Percentiles rank a stretch among this genome's conserved stretches.
Evolutionary conservation across 2,113 vertebrate genomes (phyloP).

Genomic region (Stictonetta naevosa): DNA sequence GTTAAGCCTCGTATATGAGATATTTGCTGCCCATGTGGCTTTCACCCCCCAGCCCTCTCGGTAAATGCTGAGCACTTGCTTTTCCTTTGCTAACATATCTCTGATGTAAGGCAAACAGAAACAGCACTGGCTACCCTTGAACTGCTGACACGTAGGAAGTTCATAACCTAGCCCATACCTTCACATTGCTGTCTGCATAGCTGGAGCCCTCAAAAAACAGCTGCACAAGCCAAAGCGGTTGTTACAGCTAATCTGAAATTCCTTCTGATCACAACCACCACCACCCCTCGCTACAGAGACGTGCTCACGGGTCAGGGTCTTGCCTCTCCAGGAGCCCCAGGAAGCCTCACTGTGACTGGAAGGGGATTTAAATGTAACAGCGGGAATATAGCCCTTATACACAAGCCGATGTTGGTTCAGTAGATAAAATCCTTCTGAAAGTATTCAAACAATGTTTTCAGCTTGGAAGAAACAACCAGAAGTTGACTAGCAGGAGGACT

Average conservation of each 20-base stretch:
- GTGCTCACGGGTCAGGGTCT: not conserved
- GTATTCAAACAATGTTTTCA: not conserved
- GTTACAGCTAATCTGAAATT: not conserved
- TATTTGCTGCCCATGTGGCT: rapidly evolving
- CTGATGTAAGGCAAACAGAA: not conserved
- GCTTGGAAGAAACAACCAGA: constrained; percentile 41
- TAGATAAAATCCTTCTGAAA: constrained; percentile 10
- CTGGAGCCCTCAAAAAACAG: constrained; percentile 31
- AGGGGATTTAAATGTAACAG: not conserved
- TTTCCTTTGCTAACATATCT: not conserved
- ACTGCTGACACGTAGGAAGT: not conserved
- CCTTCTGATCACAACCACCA: not conserved
- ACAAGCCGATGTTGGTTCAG: not conserved
- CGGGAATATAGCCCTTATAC: not conserved
- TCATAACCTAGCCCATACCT: not conserved
- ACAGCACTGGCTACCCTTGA: not conserved
- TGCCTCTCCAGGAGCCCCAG: not conserved
- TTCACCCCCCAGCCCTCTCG: not conserved
- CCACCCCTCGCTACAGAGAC: not conserved
- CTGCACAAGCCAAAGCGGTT: not conserved
- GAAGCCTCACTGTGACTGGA: not conserved
- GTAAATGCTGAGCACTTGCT: not conserved
- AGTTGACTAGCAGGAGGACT: constrained; percentile 37
- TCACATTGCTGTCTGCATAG: constrained; percentile 7
- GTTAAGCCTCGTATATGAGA: not conserved